Base-by-base conservation (phyloP, 30 jellyfish, hydroid and myxozoan genomes). In the Aurelia aurita region DNA sequence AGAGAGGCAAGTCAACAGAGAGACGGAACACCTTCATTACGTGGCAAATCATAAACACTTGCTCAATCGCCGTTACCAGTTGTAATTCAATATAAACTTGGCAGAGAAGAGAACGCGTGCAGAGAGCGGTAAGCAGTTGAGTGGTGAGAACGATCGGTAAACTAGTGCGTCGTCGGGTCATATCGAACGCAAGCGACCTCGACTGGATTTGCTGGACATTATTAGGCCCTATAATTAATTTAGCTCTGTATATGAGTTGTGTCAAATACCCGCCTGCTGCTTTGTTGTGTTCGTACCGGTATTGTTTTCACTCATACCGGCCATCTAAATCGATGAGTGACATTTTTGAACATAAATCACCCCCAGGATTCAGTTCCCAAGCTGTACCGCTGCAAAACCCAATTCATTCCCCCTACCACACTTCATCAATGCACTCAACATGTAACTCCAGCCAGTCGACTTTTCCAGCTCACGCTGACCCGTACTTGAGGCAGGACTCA, bases 381-480 rank as follows among this genome's bases (percentile, higher is more conserved):
- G 86, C 80, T 13, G 35, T 76, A 25, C 86, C 80, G 39, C 29
- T 80, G 28, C 88, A 92, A 28, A 69, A 43, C 74, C 72, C 72
- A 19, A 39, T 65, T 1, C 97, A 80, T 69, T 89, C 97, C 27
- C 80, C 94, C 16, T 92, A 77, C 70, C 94, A 92, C 73, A 19
- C 86, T 22, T 88, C 85, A 9, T 80, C 98, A 23, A 79, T 92
- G 95, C 98, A 92, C 84, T 86, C 98, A 29, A 69, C 85, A 53
- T 92, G 98, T 84, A 89, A 79, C 69, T 85, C 98, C 10, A 86
- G 91, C 32, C 97, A 86, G 69, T 80, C 98, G 1, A 77, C 83
- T 51, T 86, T 92, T 60, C 90, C 97, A 60, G 96, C 97, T 28
- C 97, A 90, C 46, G 86, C 97, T 46, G 97, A 92, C 93, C 85